Percentiles rank a stretch among this genome's conserved stretches.
phyloP scores from a whole-genome alignment of 1,140 invertebrate genomes.

The Drosophila kepulauana region DNA sequence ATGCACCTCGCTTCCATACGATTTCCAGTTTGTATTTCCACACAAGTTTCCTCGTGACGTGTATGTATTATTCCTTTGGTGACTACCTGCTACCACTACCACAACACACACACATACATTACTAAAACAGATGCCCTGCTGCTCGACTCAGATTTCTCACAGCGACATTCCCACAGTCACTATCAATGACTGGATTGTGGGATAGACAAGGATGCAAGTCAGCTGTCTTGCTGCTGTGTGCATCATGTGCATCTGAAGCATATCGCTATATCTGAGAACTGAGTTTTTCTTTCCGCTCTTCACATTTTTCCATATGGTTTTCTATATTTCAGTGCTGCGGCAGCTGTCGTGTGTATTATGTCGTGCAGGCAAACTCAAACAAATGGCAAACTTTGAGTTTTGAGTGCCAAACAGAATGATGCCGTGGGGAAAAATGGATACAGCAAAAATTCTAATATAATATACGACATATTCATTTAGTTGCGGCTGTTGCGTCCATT shows the following conservation, averaged over 20 bases:
- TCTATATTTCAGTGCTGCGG: conserved; percentile 55
- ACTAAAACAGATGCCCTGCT: conserved; percentile 34
- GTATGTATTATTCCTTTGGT: too few relatives aligned
- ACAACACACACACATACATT: background rate
- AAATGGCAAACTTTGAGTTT: conserved; percentile 61
- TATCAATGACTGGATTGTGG: conserved; percentile 49
- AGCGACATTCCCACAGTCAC: conserved; percentile 72
- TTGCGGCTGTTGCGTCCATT: too few relatives aligned
- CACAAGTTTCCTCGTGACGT: too few relatives aligned
- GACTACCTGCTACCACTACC: too few relatives aligned
- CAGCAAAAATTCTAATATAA: background rate
- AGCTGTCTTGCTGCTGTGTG: conserved; percentile 42
- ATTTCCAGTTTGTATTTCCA: too few relatives aligned
- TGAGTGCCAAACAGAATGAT: conserved; percentile 16
- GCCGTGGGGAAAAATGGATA: conserved; percentile 2
- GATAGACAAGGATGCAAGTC: conserved; percentile 27
- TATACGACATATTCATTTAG: too few relatives aligned
- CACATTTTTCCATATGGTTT: conserved; percentile 78
- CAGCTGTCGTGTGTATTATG: conserved; percentile 72
- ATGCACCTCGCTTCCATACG: too few relatives aligned
- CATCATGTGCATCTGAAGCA: conserved; percentile 61
- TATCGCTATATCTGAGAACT: conserved; percentile 7
- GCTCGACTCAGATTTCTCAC: conserved; percentile 64
- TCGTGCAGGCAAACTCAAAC: conserved; percentile 48
- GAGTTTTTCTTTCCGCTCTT: conserved; percentile 49